Percentiles rank a stretch among this genome's conserved stretches.
Evolutionary conservation across 2,113 vertebrate genomes (phyloP).

Genomic region (Balaeniceps rex): DNA sequence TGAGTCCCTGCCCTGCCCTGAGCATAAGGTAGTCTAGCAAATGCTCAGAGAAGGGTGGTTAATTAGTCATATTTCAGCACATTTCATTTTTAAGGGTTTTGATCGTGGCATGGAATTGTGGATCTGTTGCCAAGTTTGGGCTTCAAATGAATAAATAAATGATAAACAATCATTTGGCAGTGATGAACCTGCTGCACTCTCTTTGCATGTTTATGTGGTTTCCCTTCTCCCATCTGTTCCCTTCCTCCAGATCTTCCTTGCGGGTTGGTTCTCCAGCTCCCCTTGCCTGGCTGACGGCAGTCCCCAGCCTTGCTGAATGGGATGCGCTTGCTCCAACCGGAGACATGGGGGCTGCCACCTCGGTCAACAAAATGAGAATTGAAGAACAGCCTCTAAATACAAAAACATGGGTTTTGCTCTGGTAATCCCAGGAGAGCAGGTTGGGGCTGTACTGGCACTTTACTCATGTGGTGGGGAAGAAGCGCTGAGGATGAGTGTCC

Average conservation of each 20-base stretch:
- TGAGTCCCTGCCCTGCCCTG: neutral
- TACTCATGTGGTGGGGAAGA: fast-evolving
- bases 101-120: neutral
- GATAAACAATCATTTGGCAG: neutral
- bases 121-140: conserved; percentile 21
- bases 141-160: conserved; percentile 38
- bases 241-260: neutral
- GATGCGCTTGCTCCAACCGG: fast-evolving
- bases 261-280: neutral
- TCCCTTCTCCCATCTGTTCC: conserved; percentile 31
- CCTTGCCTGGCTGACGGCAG: neutral
- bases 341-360: fast-evolving
- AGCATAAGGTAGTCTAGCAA: neutral
- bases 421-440: neutral
- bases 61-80: neutral
- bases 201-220: neutral
- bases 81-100: neutral
- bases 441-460: neutral
- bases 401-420: neutral
- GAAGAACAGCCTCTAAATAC: neutral
- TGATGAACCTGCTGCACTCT: neutral
- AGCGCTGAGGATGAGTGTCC: neutral
- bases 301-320: neutral
- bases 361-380: fast-evolving
- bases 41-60: neutral